Conservation (phyloP, 1,140 invertebrate species). For the Achroia grisella region DNA sequence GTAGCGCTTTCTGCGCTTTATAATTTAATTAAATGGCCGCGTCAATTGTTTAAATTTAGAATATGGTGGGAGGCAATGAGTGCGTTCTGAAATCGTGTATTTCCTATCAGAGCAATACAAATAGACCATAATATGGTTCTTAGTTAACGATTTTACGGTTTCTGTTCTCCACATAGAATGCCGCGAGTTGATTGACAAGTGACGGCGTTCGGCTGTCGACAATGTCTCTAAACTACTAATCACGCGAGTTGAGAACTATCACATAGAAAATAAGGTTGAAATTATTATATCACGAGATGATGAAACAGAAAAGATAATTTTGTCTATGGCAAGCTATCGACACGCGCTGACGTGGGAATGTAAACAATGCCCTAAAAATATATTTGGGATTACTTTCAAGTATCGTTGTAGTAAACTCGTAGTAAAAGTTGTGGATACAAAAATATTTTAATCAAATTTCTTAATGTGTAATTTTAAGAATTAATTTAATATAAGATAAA, state of each 20-base stretch:
- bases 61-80: not conserved
- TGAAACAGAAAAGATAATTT: slow-evolving; percentile 4
- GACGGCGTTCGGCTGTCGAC: slow-evolving; percentile 6
- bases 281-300: no score
- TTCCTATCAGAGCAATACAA: not conserved
- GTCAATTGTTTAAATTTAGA: not conserved
- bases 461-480: no score
- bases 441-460: not conserved
- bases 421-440: not conserved
- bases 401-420: slow-evolving; percentile 15
- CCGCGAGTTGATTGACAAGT: slow-evolving; percentile 27
- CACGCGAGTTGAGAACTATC: no score
- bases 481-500: no score
- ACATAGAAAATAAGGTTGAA: no score
- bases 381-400: slow-evolving; percentile 27
- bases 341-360: slow-evolving; percentile 43
- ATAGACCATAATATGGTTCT: not conserved
- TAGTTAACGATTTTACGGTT: slow-evolving; percentile 1
- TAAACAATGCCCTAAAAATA: slow-evolving; percentile 37
- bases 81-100: not conserved
- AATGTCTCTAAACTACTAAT: no score
- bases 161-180: slow-evolving; percentile 20
- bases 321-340: slow-evolving; percentile 26
- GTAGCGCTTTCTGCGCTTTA: not conserved
- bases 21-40: not conserved